Conservation (phyloP, 2,888 invertebrate species). For the Thumatha senex region DNA sequence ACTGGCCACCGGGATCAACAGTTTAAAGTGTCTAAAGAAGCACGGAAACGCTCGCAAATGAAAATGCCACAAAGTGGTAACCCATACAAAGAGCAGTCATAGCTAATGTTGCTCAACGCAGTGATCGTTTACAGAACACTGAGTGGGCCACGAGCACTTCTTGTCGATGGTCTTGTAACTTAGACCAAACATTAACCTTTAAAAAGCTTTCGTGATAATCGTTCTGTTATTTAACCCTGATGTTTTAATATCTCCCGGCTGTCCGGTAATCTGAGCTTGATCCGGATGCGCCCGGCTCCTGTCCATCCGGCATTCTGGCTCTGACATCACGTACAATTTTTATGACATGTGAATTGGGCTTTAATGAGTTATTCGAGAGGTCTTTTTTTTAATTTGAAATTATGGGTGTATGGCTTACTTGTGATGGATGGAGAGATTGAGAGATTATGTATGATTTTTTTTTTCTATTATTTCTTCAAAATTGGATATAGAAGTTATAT, state of each 20-base stretch:
- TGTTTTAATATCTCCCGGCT: conserved; percentile 48
- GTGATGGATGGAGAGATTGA: conserved; percentile 9
- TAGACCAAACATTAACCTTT: conserved; percentile 34
- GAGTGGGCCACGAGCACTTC: no score
- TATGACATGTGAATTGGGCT: conserved; percentile 31
- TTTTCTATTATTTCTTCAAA: no score
- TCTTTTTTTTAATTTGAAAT: conserved; percentile 17
- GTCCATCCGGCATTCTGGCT: conserved; percentile 6
- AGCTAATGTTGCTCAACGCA: no score
- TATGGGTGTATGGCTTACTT: conserved; percentile 8
- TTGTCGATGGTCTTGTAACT: conserved; percentile 4
- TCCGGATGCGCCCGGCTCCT: conserved; percentile 14
- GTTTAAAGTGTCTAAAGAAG: no score
- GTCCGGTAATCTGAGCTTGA: conserved; percentile 23
- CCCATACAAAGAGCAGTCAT: no score
- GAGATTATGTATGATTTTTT: background rate
- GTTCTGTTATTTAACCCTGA: conserved; percentile 44
- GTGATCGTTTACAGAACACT: no score
- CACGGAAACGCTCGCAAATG: no score
- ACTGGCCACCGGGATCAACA: no score
- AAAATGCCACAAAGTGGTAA: no score
- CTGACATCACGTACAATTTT: conserved; percentile 16
- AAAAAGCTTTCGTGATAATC: conserved; percentile 53
- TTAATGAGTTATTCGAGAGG: conserved; percentile 17
- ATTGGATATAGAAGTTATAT: no score